Evolutionary conservation across 2,113 vertebrate genomes (phyloP).

Genomic region (Phylloscopus trochilus): DNA sequence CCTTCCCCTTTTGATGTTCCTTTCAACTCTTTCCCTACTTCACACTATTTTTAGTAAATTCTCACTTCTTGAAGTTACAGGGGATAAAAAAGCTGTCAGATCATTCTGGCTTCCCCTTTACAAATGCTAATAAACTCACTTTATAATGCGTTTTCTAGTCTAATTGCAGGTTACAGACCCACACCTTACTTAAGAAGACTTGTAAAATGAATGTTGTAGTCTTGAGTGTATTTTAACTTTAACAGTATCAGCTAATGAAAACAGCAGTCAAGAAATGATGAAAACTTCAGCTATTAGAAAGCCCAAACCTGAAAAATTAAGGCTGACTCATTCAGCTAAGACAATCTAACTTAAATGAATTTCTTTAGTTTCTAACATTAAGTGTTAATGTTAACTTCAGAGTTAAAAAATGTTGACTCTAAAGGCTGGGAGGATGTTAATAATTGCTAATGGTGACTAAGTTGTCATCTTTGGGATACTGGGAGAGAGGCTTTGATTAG

Average conservation of each 20-base stretch:
- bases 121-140: conserved; percentile 3
- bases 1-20: not conserved
- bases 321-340: not conserved
- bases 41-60: not conserved
- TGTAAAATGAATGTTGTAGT: not conserved
- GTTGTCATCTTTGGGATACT: not conserved
- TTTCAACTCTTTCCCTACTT: not conserved
- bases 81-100: not conserved
- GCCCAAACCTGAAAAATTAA: not conserved
- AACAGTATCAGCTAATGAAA: conserved; percentile 1
- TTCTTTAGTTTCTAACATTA: not conserved
- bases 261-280: not conserved
- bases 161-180: conserved; percentile 23
- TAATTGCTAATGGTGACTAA: not conserved
- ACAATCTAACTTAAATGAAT: not conserved
- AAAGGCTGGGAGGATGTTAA: not conserved
- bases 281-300: not conserved
- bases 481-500: not conserved
- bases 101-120: not conserved
- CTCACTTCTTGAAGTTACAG: not conserved
- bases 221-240: conserved; percentile 1
- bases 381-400: not conserved
- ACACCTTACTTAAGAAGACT: not conserved
- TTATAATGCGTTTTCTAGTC: conserved; percentile 2
- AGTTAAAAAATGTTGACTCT: not conserved